These are phyloP conservation scores for Urocyon cinereoargenteus DNA, from an alignment of 2,797 vertebrate genomes.

Conservation along the genomic window DNA sequence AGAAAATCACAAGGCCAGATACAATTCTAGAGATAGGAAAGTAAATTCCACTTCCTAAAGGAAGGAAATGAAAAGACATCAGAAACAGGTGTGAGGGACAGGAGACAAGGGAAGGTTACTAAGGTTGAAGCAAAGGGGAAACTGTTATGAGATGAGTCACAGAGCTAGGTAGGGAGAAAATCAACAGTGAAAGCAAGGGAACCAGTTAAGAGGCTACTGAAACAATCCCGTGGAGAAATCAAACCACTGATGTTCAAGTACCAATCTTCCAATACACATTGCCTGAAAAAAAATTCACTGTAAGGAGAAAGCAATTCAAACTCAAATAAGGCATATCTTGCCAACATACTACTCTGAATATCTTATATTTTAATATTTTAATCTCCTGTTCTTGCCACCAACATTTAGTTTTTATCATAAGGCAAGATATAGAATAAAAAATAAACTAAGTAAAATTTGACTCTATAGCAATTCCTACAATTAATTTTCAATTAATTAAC, in stretches of 20 bases:
- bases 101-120: background rate
- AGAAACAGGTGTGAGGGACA: background rate
- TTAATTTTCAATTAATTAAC: background rate
- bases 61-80: background rate
- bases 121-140: background rate
- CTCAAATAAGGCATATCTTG: background rate
- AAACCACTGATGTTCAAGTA: conserved; percentile 59
- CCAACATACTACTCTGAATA: background rate
- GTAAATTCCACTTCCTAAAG: background rate
- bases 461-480: background rate
- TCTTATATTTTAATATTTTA: background rate
- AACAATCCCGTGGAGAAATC: conserved; percentile 47
- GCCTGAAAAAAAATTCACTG: background rate
- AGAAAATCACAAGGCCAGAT: conserved; percentile 7
- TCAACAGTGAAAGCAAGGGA: background rate
- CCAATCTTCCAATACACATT: background rate
- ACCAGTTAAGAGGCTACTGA: conserved; percentile 26
- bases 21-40: background rate
- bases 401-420: background rate
- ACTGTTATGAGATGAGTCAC: background rate
- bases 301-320: conserved; percentile 34
- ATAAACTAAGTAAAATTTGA: conserved; percentile 18
- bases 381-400: background rate
- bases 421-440: background rate
- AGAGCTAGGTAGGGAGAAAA: background rate